These are phyloP conservation scores for Drosophila insularis DNA, from an alignment of 1,140 invertebrate species.

Conservation along the genomic window DNA sequence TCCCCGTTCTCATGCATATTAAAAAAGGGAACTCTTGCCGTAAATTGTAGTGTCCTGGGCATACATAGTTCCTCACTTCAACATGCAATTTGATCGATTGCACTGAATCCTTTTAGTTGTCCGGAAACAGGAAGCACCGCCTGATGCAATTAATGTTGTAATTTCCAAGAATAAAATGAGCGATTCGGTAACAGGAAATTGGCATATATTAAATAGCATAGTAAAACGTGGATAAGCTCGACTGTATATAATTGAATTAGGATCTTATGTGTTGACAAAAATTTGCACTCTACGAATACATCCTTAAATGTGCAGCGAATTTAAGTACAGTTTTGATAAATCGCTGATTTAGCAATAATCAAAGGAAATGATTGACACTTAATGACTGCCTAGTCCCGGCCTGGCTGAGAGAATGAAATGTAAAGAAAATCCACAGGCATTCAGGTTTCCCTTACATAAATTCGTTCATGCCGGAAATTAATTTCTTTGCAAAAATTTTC, in stretches of 20 bases:
- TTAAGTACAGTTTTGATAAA: neutral
- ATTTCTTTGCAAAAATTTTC: neutral
- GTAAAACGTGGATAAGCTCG: neutral
- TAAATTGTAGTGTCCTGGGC: neutral
- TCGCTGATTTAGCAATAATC: neutral
- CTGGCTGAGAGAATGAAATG: neutral
- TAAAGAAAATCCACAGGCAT: neutral
- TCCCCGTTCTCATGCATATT: neutral
- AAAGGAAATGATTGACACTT: no score
- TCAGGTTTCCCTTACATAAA: neutral
- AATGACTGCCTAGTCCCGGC: neutral
- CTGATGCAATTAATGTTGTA: neutral
- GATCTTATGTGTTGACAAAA: no score
- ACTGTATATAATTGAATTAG: neutral
- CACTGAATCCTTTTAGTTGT: conserved; percentile 6
- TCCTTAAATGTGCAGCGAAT: neutral
- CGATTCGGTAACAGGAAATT: conserved; percentile 4
- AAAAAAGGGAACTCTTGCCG: neutral
- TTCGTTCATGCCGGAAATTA: neutral
- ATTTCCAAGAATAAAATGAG: neutral
- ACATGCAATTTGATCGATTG: conserved; percentile 5
- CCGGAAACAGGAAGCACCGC: neutral
- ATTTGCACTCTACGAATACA: no score
- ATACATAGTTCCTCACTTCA: neutral
- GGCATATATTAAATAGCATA: neutral